Percentiles rank a stretch among this genome's conserved stretches.
phyloP scores from a whole-genome alignment of 2,797 vertebrate genomes.

The Calcarius lapponicus region DNA sequence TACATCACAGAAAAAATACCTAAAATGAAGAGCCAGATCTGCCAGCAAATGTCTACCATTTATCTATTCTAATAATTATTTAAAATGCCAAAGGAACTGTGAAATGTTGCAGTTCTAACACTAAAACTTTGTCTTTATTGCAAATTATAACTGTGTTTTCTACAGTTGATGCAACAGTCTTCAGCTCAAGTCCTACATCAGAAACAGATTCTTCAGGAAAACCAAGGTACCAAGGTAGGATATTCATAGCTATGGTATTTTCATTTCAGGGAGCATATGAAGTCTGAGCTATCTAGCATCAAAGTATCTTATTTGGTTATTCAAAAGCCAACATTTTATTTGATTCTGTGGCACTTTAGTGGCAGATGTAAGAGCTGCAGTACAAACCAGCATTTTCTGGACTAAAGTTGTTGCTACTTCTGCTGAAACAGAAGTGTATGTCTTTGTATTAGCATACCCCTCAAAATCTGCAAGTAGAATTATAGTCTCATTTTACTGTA shows the following conservation, averaged over 20 bases:
- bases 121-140: neutral
- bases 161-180: conserved; percentile 85
- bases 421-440: neutral
- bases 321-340: neutral
- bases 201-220: conserved; percentile 90
- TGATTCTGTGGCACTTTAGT: neutral
- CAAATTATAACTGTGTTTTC: conserved; percentile 12
- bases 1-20: neutral
- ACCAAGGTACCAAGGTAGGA: conserved; percentile 87
- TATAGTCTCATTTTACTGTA: neutral
- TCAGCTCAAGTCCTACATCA: conserved; percentile 88
- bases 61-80: neutral
- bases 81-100: neutral
- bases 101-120: neutral
- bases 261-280: neutral
- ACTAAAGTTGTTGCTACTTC: neutral
- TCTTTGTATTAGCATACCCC: neutral
- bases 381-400: neutral
- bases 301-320: neutral
- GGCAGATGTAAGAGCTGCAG: neutral
- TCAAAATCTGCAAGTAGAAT: neutral
- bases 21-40: neutral
- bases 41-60: neutral
- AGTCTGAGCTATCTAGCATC: neutral
- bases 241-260: neutral